These are phyloP conservation scores for Coregonus suidteri DNA, from an alignment of 2,797 vertebrate species.

Conservation along the genomic window DNA sequence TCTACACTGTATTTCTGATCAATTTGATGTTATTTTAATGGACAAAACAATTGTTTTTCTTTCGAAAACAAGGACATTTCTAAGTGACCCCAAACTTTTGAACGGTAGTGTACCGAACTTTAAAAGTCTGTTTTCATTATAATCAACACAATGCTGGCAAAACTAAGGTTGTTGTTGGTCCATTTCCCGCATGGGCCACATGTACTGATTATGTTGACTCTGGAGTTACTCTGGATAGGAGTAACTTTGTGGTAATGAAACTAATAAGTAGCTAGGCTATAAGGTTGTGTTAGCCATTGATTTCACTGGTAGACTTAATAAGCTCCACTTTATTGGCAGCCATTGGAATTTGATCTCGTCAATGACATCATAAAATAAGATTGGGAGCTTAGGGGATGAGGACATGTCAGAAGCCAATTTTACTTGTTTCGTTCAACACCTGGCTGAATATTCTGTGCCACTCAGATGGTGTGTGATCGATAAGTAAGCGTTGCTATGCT, in stretches of 20 bases:
- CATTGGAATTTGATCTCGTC: not conserved
- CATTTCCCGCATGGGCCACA: too few species aligned
- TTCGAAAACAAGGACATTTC: too few species aligned
- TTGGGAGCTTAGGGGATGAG: not conserved
- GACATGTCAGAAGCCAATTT: not conserved
- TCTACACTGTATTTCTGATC: too few species aligned
- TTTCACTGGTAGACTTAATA: not conserved
- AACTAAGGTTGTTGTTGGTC: too few species aligned
- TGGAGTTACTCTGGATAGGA: not conserved
- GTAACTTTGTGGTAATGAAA: not conserved
- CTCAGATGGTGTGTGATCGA: conserved; percentile 21
- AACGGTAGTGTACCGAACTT: too few species aligned
- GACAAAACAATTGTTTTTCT: too few species aligned
- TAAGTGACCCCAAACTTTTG: too few species aligned
- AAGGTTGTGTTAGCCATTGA: too few species aligned
- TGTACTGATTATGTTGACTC: not conserved
- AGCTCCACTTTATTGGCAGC: not conserved
- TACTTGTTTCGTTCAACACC: conserved; percentile 8
- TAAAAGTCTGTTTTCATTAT: too few species aligned
- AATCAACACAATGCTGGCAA: too few species aligned
- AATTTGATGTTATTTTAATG: too few species aligned
- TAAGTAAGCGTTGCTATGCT: conserved; percentile 18
- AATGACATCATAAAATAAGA: not conserved
- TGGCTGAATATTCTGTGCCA: conserved; percentile 20
- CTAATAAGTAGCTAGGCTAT: too few species aligned